Evolutionary conservation across 2,113 vertebrate species (phyloP), one percentile per base, ranked within the genome.

Genomic region (Ammodytes marinus): DNA sequence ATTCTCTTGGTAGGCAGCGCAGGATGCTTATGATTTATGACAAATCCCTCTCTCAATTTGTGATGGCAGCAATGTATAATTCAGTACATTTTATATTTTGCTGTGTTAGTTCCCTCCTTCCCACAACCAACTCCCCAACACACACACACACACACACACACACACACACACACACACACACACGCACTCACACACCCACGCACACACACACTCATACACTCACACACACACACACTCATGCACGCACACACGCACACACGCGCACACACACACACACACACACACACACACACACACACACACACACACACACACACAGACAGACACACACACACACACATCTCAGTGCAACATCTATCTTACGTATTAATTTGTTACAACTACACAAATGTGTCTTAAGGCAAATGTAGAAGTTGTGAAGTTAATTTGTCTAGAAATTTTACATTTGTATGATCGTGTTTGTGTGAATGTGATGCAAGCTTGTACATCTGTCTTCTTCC

Each of bases 21-120:
- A 66, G 91, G 87, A 86, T 67, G 75, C 64, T 54, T 60, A 53
- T 95, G 94, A 96, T 95, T 95, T 95, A 95, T 94, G 92, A 92
- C 65, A 52, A 85, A 88, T 90, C 89, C 89, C 70, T 88, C 85
- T 80, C 86, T 90, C 93, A 90, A 94, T 95, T 94, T 95, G 89
- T 63, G 82, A 92, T 87, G 91, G 78, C 69, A 89, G 80, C 66
- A 89, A 93, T 93, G 89, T 94, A 93, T 94, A 93, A 94, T 94
- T 93, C 91, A 92, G 91, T 93, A 91, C 90, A 81, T 85, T 94
- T 90, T 92, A 78, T 92, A 82, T 92, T 93, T 93, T 92, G 79
- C 80, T 87, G 76, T 83, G 74, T 87, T 84, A 73, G 69, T 82
- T 55, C 43, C 68, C 42, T 40, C 42, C 60, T 19, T 54, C 17